phyloP scores from a whole-genome alignment of 1,140 invertebrate genomes.

The Drosophila burlai region DNA sequence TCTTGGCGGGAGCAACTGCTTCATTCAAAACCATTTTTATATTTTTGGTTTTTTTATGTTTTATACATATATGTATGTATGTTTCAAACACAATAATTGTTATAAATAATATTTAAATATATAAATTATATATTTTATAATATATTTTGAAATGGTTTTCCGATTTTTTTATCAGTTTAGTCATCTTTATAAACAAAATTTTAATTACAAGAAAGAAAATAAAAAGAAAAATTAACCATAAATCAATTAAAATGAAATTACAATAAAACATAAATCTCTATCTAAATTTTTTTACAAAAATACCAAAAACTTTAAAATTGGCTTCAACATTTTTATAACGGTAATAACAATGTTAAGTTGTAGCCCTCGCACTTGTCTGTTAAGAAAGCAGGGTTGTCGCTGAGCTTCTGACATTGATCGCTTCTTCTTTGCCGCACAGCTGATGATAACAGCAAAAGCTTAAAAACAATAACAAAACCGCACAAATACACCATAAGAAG shows the following conservation, averaged over 20 bases:
- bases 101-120: too few relatives aligned
- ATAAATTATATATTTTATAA: too few relatives aligned
- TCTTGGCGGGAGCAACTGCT: too few relatives aligned
- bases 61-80: too few relatives aligned
- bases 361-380: not conserved
- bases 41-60: too few relatives aligned
- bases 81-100: too few relatives aligned
- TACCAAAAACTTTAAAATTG: not conserved
- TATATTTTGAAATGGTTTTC: too few relatives aligned
- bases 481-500: not conserved
- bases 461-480: not conserved
- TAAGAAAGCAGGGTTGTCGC: not conserved
- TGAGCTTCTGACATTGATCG: slow-evolving; percentile 21
- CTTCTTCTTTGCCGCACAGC: not conserved
- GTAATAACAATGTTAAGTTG: not conserved
- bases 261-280: not conserved
- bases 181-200: too few relatives aligned
- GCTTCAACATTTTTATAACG: not conserved
- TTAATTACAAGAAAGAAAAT: too few relatives aligned
- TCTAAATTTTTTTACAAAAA: not conserved
- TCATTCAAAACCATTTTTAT: too few relatives aligned
- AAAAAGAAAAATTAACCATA: not conserved
- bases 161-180: too few relatives aligned
- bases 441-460: slow-evolving; percentile 15
- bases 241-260: too few relatives aligned